Conservation (phyloP, 2,113 vertebrate genomes). For the Regulus satrapa region DNA sequence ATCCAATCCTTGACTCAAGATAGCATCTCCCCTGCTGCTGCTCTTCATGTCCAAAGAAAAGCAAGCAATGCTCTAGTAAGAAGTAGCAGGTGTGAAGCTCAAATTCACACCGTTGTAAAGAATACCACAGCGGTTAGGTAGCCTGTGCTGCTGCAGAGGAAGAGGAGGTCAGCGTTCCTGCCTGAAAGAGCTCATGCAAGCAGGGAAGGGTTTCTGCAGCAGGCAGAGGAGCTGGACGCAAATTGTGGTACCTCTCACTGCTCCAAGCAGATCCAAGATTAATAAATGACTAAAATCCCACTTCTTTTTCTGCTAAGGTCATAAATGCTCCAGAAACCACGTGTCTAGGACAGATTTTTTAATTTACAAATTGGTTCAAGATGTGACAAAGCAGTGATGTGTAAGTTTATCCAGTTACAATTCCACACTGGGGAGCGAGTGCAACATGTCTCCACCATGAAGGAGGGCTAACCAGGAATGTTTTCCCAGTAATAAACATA, state of each 20-base stretch:
- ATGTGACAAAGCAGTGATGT: not conserved
- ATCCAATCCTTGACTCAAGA: not conserved
- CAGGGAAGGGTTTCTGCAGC: not conserved
- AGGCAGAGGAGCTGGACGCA: not conserved
- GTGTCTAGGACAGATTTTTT: not conserved
- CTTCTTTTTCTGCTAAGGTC: not conserved
- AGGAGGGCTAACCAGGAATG: not conserved
- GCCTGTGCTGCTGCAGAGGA: not conserved
- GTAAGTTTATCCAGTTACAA: not conserved
- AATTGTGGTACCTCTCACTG: not conserved
- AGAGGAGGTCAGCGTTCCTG: not conserved
- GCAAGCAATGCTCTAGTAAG: not conserved
- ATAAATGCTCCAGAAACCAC: not conserved
- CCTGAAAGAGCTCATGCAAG: accelerated
- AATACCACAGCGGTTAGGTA: not conserved
- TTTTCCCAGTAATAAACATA: not conserved
- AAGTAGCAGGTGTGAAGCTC: not conserved
- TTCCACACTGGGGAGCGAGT: not conserved
- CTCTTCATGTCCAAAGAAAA: not conserved
- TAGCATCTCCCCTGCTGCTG: not conserved
- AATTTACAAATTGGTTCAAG: not conserved
- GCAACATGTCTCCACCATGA: not conserved
- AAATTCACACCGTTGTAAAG: not conserved
- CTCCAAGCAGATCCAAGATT: not conserved
- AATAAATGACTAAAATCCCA: not conserved